phyloP scores from a whole-genome alignment of 2,888 invertebrate genomes.

The Drosophila seclusa region DNA sequence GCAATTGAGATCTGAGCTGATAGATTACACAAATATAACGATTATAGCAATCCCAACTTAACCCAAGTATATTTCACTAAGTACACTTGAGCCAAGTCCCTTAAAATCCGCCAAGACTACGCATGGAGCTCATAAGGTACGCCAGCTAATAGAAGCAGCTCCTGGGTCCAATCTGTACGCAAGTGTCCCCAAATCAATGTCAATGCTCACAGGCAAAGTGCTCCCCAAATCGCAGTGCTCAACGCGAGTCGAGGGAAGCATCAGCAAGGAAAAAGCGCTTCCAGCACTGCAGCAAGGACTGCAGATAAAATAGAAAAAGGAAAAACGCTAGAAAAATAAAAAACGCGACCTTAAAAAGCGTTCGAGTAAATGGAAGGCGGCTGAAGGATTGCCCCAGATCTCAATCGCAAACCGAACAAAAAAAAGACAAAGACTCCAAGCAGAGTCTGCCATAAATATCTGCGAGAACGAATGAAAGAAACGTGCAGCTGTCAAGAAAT shows the following conservation, averaged over 20 bases:
- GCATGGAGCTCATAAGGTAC: not conserved
- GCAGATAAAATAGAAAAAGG: constrained; percentile 5
- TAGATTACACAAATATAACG: too few relatives aligned
- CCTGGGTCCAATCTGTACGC: constrained; percentile 2
- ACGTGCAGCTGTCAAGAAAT: constrained; percentile 35
- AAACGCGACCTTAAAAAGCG: constrained; percentile 14
- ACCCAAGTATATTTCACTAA: not conserved
- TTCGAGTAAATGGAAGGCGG: constrained; percentile 18
- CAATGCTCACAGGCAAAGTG: constrained; percentile 9
- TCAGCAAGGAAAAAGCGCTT: constrained; percentile 10
- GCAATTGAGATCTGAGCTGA: not conserved
- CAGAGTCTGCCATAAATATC: constrained; percentile 50
- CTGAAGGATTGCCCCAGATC: constrained; percentile 55
- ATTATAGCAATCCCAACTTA: not conserved
- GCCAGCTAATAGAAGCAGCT: not conserved
- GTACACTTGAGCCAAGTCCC: not conserved
- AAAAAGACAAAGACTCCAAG: constrained; percentile 1
- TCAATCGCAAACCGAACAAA: constrained; percentile 5
- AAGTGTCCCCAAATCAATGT: constrained; percentile 31
- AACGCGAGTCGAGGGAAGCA: constrained; percentile 16
- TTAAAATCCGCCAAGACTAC: not conserved
- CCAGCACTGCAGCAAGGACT: constrained; percentile 33
- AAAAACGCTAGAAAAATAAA: not conserved
- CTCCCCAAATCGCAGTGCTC: not conserved
- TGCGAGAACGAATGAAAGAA: constrained; percentile 1